A percentile compares a stretch with the other conserved stretches of the same genome.
These are phyloP conservation scores for Aphaenogaster ashmeadi DNA, from an alignment of 1,140 invertebrate genomes.

Conservation along the genomic window DNA sequence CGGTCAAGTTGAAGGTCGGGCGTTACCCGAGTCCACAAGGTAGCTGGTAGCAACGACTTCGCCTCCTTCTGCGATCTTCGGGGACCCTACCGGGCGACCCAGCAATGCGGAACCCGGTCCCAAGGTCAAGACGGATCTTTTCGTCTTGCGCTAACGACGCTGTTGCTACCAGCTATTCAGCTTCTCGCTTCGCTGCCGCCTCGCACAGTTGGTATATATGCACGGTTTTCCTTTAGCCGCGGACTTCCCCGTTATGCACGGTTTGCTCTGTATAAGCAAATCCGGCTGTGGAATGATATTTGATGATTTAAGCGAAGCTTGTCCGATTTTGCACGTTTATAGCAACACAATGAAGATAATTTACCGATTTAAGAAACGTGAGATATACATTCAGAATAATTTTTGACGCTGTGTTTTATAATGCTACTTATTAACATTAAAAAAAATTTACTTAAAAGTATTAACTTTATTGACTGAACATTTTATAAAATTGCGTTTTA, in stretches of 20 bases:
- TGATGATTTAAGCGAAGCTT: conserved; percentile 3
- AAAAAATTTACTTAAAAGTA: neutral
- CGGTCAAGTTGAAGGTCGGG: conserved; percentile 82
- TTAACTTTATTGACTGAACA: neutral
- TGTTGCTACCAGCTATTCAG: conserved; percentile 4
- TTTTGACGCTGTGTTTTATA: neutral
- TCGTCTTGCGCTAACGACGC: neutral
- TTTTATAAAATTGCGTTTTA: neutral
- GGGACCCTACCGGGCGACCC: neutral
- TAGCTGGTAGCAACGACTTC: conserved; percentile 1
- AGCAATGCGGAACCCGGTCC: conserved; percentile 73
- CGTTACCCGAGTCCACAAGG: conserved; percentile 29
- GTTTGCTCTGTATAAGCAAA: conserved; percentile 30
- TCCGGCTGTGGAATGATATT: neutral
- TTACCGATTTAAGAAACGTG: neutral
- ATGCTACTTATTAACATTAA: neutral
- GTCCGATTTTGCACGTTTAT: neutral
- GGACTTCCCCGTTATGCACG: conserved; percentile 29
- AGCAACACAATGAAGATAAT: neutral
- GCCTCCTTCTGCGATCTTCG: conserved; percentile 38
- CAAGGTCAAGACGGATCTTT: conserved; percentile 64
- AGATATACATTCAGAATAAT: neutral
- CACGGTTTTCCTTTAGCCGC: conserved; percentile 6
- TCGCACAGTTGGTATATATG: neutral
- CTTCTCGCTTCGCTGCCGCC: conserved; percentile 19